Base-by-base conservation (phyloP, 2,797 vertebrate genomes). In the Taenioides sp. region DNA sequence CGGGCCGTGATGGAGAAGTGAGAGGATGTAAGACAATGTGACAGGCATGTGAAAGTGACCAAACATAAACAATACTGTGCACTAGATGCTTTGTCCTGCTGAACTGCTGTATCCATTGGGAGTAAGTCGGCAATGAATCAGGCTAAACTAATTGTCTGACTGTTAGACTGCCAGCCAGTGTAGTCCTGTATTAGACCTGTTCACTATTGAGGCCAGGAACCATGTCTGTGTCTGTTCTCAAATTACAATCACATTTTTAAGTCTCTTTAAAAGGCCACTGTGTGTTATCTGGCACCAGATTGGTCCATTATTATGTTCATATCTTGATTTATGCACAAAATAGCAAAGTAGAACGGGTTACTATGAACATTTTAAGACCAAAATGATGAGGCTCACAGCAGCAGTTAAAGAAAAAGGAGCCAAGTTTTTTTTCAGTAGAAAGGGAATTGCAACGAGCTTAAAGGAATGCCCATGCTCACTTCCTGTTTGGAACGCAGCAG, bases 1-100 rank as follows among this genome's bases (percentile, higher is more conserved):
- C 90, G 82, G 77, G 78, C 79, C 70, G 76, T 90, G 90, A 90
- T 88, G 85, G 91, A 92, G 86, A 77, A 82, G 1, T 4, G 47
- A 78, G 87, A 88, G 89, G 86, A 86, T 84, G 77, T 78, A 87
- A 65, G 67, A 73, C 73, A 72, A 64, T 74, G 80, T 84, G 86
- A 88, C 77, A 82, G 86, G 80, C 82, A 16, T 73, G 70, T 78
- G 76, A 43, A 67, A 71, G 71, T 72, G 75, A 66, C 72, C 75
- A 75, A 76, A 82, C 76, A 82, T 79, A 80, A 87, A 55, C 76
- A 73, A 61, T 79, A 58, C 37, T 37, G 55, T 73, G 49, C 12
- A 17, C 49, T 17, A 17, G 75, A 80, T 62, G 7, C 60, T 80
- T 78, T 79, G 60, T 69, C 72, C 57, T 57, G 75, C 37, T 4